These are phyloP conservation scores for Mesocricetus auratus DNA, from an alignment of 2,113 vertebrate genomes.

Conservation along the genomic window DNA sequence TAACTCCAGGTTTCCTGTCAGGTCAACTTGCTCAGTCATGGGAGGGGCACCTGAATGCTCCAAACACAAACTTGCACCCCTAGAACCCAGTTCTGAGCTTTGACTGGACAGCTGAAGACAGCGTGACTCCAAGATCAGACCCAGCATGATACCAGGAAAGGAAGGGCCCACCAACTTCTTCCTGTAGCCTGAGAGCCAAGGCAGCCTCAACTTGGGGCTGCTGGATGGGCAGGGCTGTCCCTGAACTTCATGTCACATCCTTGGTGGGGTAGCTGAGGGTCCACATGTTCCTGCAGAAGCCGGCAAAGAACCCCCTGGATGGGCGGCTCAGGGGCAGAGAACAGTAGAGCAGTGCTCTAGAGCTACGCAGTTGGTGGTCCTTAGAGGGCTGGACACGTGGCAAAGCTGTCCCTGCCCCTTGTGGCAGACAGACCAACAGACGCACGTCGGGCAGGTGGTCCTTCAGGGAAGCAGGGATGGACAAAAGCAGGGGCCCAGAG, in stretches of 20 bases:
- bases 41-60: background rate
- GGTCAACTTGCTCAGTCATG: background rate
- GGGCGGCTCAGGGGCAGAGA: background rate
- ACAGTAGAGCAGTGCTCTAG: background rate
- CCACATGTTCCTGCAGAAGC: background rate
- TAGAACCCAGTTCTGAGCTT: background rate
- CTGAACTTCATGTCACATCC: background rate
- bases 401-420: background rate
- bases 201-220: background rate
- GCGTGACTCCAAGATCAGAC: background rate
- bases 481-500: slow-evolving; percentile 29
- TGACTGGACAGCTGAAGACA: background rate
- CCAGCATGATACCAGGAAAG: background rate
- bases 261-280: background rate
- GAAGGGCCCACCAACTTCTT: background rate
- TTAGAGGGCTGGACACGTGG: background rate
- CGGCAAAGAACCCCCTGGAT: rapidly evolving
- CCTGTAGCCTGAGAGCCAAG: background rate
- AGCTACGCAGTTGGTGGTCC: background rate
- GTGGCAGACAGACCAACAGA: slow-evolving; percentile 18
- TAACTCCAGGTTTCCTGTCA: background rate
- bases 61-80: background rate
- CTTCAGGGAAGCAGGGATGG: background rate
- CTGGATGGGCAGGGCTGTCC: background rate
- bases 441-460: background rate